Base-by-base conservation (phyloP, 2,888 invertebrate species). In the Ischnura elegans region DNA sequence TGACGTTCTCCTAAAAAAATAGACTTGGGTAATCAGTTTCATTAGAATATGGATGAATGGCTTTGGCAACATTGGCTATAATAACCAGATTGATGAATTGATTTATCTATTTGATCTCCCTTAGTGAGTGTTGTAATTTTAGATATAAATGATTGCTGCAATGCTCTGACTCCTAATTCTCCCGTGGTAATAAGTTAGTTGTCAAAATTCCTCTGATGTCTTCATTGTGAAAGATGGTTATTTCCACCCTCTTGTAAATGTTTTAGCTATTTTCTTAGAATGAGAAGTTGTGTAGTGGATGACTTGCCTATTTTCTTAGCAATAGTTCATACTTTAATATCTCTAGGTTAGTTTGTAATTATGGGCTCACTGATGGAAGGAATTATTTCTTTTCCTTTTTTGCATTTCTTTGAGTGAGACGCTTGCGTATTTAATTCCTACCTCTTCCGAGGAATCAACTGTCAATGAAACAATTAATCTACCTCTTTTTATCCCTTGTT, bases 381-480 rank as follows among this genome's bases (percentile, higher is more conserved):
- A 29, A 46, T 4, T 51, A 51, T 87, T 46, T 86, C 29, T 87
- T 47, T 29, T 87, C 16, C 36, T 90, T 51, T 55, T 90, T 90
- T 90, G n/a, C 25, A 19, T 29, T 55, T 0, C n/a, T 46, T 90
- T 46, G 47, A 19, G 90, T 29, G 87, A 19, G 8, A 87, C 25
- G 46, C 42, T n/a, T 36, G 4, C 51, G 0, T 10, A 19, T 51
- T 51, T 51, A 51, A 19, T 51, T 51, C 51, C 51, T 51, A 51
- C 19, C 43, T 87, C 25, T 45, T n/a, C 25, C 6, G n/a, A n/a
- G n/a, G n/a, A 6, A 10, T 87, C 5, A 2, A 36, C 43, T 43
- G 42, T 87, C 2, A 36, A 46, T n/a, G 36, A 10, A 87, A 87
- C 5, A 87, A 25, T 87, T 87, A 87, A 87, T 51, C 29, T 87